Evolutionary conservation across 35 echinoderm and acorn worm genomes (phyloP).

Genomic region (Eucidaris tribuloides): DNA sequence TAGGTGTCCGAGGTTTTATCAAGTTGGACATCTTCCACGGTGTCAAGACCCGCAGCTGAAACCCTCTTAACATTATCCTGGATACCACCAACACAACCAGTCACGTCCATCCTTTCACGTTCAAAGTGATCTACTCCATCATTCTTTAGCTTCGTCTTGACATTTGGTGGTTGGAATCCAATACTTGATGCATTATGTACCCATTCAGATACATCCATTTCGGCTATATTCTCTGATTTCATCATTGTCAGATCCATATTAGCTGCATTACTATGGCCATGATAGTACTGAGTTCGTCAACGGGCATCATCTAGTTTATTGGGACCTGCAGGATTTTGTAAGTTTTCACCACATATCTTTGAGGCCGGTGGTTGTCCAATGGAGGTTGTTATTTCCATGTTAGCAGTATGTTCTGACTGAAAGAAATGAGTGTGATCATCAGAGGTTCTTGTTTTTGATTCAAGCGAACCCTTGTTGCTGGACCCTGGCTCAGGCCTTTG

Average conservation of each 20-base stretch:
- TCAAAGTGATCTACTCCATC: no score
- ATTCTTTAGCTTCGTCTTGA: no score
- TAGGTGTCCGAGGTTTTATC: background rate
- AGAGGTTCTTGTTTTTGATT: background rate
- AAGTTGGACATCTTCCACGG: background rate
- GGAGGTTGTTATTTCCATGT: constrained; percentile 29
- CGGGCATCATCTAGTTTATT: background rate
- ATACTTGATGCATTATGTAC: background rate
- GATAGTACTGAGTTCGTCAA: background rate
- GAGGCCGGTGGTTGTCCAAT: background rate
- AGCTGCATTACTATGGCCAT: background rate
- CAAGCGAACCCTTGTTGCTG: background rate
- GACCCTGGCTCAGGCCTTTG: background rate
- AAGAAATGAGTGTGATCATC: background rate
- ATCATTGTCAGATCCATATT: background rate
- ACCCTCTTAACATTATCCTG: background rate
- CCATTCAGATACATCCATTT: background rate
- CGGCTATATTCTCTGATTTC: background rate
- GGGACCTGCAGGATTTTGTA: background rate
- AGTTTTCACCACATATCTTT: background rate
- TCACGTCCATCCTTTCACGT: background rate
- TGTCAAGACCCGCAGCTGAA: background rate
- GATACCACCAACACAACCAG: background rate
- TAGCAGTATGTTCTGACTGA: constrained; percentile 31
- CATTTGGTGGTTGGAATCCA: no score